Evolutionary conservation across 2,797 vertebrate genomes (phyloP).

Genomic region (Masticophis lateralis): DNA sequence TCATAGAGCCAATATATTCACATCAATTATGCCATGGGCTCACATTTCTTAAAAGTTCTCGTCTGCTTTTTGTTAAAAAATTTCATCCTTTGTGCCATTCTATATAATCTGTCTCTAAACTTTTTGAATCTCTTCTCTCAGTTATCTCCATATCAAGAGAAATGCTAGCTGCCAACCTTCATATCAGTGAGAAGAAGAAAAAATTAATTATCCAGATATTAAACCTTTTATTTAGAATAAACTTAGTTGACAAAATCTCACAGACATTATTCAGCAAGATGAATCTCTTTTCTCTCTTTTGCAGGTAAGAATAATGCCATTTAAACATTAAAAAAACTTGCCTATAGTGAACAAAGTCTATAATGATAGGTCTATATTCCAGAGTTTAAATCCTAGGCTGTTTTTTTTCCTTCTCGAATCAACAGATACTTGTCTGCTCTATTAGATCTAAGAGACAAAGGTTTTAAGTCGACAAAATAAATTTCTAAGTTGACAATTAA

Average conservation of each 20-base stretch:
- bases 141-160: not conserved
- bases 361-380: not conserved
- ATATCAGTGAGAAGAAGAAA: not conserved
- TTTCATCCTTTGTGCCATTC: too few relatives aligned
- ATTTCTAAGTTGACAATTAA: not conserved
- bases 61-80: not conserved
- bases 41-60: not conserved
- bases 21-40: not conserved
- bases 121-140: not conserved
- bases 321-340: not conserved
- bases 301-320: not conserved
- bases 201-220: not conserved
- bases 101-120: not conserved
- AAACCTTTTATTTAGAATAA: not conserved
- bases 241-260: not conserved
- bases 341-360: not conserved
- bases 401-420: not conserved
- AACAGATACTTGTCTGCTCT: not conserved
- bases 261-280: not conserved
- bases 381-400: not conserved
- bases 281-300: not conserved
- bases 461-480: not conserved
- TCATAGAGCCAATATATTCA: not conserved
- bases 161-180: not conserved
- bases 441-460: not conserved